Evolutionary conservation across 2,888 invertebrate species (phyloP), one percentile per base, ranked within the genome.

Genomic region (Scelioninae gen. 1): DNA sequence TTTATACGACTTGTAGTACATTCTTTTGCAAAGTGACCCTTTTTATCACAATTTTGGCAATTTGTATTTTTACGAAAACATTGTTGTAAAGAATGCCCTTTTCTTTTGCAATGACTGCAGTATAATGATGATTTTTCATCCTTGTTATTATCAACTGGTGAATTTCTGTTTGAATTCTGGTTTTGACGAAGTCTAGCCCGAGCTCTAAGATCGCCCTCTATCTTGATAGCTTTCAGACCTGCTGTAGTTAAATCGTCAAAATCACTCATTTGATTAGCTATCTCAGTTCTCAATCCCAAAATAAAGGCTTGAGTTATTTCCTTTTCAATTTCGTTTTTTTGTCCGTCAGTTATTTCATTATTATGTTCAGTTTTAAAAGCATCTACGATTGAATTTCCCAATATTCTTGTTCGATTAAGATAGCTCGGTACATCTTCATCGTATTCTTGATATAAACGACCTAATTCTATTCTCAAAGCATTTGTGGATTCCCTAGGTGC

Each of bases 131-230:
- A n/a, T n/a, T n/a, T 53, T 7, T 63, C 10, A n/a, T n/a, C 43
- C 11, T 43, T 43, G 11, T 43, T 5, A n/a, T 43, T 43, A n/a
- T 23, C 4, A 23, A 23, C 4, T 1, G 23, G 23, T 2, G 4
- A 23, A 23, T 23, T 23, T 2, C 4, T 23, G 4, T 23, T 23
- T 23, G 23, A 23, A 23, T 2, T 23, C 23, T 23, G 23, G 43
- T 43, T 43, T 43, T 43, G 43, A n/a, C n/a, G 10, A 9, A 76
- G 11, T 49, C n/a, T 23, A 1, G 45, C 51, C 53, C 62, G 60
- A 11, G 68, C 13, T 10, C 49, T 31, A 0, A 76, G n/a, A 0
- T n/a, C 3, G 10, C 66, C 58, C 53, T 68, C 76, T 0, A 77
- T 10, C 32, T 62, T 6, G 0, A 77, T 55, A 0, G 66, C 66